Conservation (phyloP, 2,888 invertebrate genomes). For the Cetonia aurata region DNA sequence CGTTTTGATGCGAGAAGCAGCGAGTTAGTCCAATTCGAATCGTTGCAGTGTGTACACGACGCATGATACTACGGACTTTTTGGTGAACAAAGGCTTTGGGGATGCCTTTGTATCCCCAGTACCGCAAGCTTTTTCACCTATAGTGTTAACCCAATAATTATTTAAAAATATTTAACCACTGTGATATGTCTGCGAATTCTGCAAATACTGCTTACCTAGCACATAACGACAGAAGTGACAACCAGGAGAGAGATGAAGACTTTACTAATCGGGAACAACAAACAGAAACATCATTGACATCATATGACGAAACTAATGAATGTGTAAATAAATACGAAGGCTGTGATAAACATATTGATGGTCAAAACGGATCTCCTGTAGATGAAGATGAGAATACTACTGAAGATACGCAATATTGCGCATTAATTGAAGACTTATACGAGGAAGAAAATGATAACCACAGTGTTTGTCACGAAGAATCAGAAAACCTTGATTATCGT, state of each 20-base stretch:
- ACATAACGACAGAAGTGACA: too few species aligned
- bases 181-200: too few species aligned
- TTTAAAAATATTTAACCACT: too few species aligned
- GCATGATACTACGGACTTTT: conserved; percentile 12
- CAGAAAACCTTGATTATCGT: neutral
- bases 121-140: neutral
- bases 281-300: too few species aligned
- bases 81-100: conserved; percentile 11
- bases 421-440: conserved; percentile 26
- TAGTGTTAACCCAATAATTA: neutral
- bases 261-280: too few species aligned
- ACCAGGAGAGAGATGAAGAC: too few species aligned
- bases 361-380: neutral
- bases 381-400: neutral
- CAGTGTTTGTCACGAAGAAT: neutral
- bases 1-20: neutral
- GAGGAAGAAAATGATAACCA: conserved; percentile 5
- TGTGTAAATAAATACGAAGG: too few species aligned
- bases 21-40: neutral
- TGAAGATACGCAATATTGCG: neutral
- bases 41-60: conserved; percentile 20
- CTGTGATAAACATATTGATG: neutral
- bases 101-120: conserved; percentile 25
- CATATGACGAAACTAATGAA: too few species aligned
- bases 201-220: too few species aligned